Evolutionary conservation across 2,888 invertebrate genomes (phyloP), one percentile per base, ranked within the genome.

Genomic region (Copidosoma aretas): DNA sequence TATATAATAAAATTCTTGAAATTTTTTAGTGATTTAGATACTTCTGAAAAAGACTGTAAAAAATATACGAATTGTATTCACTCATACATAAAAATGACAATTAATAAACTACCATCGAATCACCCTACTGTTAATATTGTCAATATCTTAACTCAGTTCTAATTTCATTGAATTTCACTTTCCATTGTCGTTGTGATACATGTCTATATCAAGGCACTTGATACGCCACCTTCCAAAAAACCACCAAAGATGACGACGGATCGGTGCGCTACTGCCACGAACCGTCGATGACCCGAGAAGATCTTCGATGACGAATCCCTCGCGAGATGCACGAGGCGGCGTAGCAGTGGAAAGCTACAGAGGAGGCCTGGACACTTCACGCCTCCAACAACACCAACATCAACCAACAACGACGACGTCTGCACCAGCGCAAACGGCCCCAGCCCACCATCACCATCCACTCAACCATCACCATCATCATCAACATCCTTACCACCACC

Each of bases 251-350:
- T 17, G 43, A 43, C 17, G 24, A 43, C 25, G 53, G 14, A 43
- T 25, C 41, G 14, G 24, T 19, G 49, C 22, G 1, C 57, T n/a
- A 4, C 3, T n/a, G 43, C 60, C 43, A 54, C 60, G 15, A 46
- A 56, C 60, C 56, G 63, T 53, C 72, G 74, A 73, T 73, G 74
- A 75, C 76, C 70, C 43, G 12, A 46, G 17, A 67, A 61, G 72
- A 75, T 64, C 76, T 8, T 78, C 77, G 73, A 83, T 83, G 83
- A 83, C 83, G 80, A 83, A 83, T 77, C 82, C 82, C 73, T 77
- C 81, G 78, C 81, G 81, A 74, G 82, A 82, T 79, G 80, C 77
- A 57, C 80, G 82, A 71, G 78, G 80, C 24, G 82, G 64, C 64
- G 67, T 67, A 70, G 70, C 65, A 63, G 70, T 72, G 63, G 67